Evolutionary conservation across 2,113 vertebrate species (phyloP), one percentile per base, ranked within the genome.

Genomic region (Melanocharis versteri): DNA sequence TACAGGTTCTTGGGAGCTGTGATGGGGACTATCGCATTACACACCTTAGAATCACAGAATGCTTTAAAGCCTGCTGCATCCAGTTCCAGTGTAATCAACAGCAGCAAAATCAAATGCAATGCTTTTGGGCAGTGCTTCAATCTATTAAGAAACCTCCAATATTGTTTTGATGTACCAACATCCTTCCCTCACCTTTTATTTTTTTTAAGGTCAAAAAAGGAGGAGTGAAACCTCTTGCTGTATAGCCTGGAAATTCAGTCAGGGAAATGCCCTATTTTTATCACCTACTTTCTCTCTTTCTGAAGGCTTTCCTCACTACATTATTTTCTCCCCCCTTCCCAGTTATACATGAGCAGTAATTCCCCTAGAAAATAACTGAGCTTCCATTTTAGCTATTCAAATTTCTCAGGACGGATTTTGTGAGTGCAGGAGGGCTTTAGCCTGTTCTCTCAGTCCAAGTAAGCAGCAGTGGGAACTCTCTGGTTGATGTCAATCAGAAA

Each of bases 191-290:
- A 4, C 11, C 9, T 10, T 45, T 33, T 61, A 26, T 69, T 64
- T 72, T 81, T 96, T 95, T 83, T 95, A 94, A 96, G 90, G 94
- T 96, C 76, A 92, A 64, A 86, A 92, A 93, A 83, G 79, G 76
- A 88, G 42, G 85, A 77, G 79, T 86, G 88, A 95, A 97, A 60
- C 79, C 92, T 97, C 93, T 90, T 6, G 28, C 90, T 89, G 83
- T 93, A 95, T 39, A 93, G 83, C 86, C 83, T 96, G 86, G 83
- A 94, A 96, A 97, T 93, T 93, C 96, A 96, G 96, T 92, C 92
- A 96, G 92, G 94, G 95, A 97, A 96, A 96, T 96, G 96, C 89
- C 96, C 93, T 97, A 96, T 97, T 96, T 96, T 97, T 95, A 95
- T 97, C 94, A 96, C 96, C 96, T 97, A 97, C 93, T 96, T 96